These are phyloP conservation scores for Gymnoscopelus braueri DNA, from an alignment of 2,797 vertebrate genomes.

Conservation along the genomic window DNA sequence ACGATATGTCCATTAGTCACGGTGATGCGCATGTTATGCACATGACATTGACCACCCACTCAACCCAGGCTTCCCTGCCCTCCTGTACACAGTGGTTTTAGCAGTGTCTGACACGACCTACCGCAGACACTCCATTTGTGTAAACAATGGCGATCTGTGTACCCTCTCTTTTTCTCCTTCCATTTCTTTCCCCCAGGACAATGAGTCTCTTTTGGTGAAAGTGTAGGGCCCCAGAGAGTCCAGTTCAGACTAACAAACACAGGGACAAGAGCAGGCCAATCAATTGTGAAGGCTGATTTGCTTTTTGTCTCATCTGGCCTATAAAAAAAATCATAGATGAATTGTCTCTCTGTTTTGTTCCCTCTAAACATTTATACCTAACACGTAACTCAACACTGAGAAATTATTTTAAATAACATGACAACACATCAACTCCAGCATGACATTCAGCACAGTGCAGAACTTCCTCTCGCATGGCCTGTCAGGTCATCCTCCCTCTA, in stretches of 20 bases:
- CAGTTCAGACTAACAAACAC: conserved; percentile 29
- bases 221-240: conserved; percentile 4
- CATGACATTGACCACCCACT: background rate
- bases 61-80: background rate
- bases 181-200: conserved; percentile 39
- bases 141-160: conserved; percentile 47
- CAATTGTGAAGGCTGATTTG: conserved; percentile 9
- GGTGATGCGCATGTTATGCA: background rate
- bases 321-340: background rate
- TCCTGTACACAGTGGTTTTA: background rate
- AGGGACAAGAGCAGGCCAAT: conserved; percentile 29
- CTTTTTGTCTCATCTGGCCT: background rate
- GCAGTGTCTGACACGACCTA: conserved; percentile 17
- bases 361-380: too few relatives aligned
- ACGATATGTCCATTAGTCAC: background rate
- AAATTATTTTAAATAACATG: too few relatives aligned
- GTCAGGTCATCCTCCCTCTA: background rate
- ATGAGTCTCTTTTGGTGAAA: conserved; percentile 38
- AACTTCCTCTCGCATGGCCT: background rate
- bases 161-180: conserved; percentile 18
- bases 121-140: conserved; percentile 16
- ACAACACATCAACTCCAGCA: background rate
- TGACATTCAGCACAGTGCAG: background rate
- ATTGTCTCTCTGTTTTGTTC: background rate
- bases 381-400: too few relatives aligned